Evolutionary conservation across 2,888 invertebrate genomes (phyloP).

Genomic region (Pediacus dermestoides): DNA sequence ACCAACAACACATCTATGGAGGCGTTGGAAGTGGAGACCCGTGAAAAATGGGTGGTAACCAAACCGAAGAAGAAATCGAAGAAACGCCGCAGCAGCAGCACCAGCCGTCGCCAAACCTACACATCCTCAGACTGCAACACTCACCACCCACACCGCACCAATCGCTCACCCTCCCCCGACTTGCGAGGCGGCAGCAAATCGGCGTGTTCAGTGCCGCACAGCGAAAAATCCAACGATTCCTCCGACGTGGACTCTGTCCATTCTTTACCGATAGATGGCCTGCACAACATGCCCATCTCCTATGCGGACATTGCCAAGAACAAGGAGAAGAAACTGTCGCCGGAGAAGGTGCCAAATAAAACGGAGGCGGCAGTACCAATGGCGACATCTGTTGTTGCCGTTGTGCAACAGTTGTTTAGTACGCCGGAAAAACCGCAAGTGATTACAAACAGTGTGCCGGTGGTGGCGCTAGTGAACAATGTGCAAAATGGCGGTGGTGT

Average conservation of each 20-base stretch:
- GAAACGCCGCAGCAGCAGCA: slow-evolving; percentile 58
- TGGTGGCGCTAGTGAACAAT: slow-evolving; percentile 4
- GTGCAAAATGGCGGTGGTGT: slow-evolving; percentile 14
- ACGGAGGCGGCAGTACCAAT: slow-evolving; percentile 22
- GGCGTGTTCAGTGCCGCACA: slow-evolving; percentile 76
- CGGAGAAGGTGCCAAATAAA: slow-evolving; percentile 28
- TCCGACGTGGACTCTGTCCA: slow-evolving; percentile 82
- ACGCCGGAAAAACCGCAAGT: neutral
- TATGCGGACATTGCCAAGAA: slow-evolving; percentile 80
- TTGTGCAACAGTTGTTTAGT: neutral
- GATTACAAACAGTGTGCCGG: neutral
- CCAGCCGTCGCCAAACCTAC: slow-evolving; percentile 39
- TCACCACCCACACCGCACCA: slow-evolving; percentile 7
- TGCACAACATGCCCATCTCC: slow-evolving; percentile 50
- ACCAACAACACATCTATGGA: slow-evolving; percentile 43
- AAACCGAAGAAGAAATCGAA: slow-evolving; percentile 79
- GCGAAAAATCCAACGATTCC: slow-evolving; percentile 78
- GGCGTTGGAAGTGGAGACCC: slow-evolving; percentile 55
- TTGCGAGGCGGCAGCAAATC: slow-evolving; percentile 56
- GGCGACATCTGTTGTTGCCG: neutral
- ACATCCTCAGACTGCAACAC: slow-evolving; percentile 15
- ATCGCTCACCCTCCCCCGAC: slow-evolving; percentile 35
- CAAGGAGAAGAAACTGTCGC: slow-evolving; percentile 28
- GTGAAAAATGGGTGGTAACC: slow-evolving; percentile 79
- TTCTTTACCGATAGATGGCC: slow-evolving; percentile 66